Evolutionary conservation across 2,113 vertebrate genomes (phyloP).

Genomic region (Bostrychus sinensis): DNA sequence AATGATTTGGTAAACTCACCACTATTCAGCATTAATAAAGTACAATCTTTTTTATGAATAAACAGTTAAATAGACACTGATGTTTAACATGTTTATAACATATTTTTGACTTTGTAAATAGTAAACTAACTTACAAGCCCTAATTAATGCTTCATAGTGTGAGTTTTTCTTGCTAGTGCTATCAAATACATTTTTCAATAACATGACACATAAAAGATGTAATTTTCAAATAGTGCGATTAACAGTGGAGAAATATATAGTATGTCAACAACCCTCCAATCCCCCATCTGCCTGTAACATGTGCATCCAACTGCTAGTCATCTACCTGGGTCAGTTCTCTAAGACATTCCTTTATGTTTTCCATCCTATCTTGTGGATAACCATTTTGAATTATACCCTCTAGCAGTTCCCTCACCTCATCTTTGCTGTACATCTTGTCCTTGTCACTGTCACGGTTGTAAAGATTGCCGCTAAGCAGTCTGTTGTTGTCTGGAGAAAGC

Average conservation of each 20-base stretch:
- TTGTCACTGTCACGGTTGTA: slow-evolving; percentile 21
- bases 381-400: slow-evolving; percentile 18
- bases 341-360: slow-evolving; percentile 69
- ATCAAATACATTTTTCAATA: no score
- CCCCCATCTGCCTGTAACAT: background rate
- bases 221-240: no score
- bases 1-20: no score
- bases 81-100: no score
- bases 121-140: no score
- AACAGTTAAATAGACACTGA: no score
- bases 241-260: background rate
- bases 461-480: slow-evolving; percentile 45
- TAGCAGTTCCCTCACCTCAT: slow-evolving; percentile 41
- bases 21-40: no score
- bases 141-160: no score
- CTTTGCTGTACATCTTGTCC: slow-evolving; percentile 38
- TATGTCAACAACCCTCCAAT: background rate
- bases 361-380: slow-evolving; percentile 16
- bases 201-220: no score
- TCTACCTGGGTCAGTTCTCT: slow-evolving; percentile 65
- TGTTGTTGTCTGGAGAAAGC: slow-evolving; percentile 33
- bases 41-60: no score
- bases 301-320: slow-evolving; percentile 17
- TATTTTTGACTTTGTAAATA: no score
- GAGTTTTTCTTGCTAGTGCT: no score